Percentiles rank a stretch among this genome's conserved stretches.
These are phyloP conservation scores for Melanerpes aurifrons DNA, from an alignment of 2,113 vertebrate genomes.

Conservation along the genomic window DNA sequence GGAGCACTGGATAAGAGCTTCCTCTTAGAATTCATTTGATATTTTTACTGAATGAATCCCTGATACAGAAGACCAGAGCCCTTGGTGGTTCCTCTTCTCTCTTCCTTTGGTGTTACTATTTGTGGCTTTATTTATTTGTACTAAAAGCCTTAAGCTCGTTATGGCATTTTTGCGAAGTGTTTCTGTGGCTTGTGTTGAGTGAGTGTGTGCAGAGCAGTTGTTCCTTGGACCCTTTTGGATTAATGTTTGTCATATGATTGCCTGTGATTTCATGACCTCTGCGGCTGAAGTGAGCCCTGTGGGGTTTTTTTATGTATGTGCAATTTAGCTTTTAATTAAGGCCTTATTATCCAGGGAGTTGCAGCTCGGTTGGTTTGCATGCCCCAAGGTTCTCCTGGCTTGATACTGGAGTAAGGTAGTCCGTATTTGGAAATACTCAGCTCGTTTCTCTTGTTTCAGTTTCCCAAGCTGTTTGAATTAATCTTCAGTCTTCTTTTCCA, in stretches of 20 bases:
- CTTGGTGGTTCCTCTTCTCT: slow-evolving; percentile 18
- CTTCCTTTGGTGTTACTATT: slow-evolving; percentile 56
- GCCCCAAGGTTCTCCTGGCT: slow-evolving; percentile 44
- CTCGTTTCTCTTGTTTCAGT: slow-evolving; percentile 52
- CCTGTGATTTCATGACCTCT: slow-evolving; percentile 64
- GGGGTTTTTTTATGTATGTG: slow-evolving; percentile 48
- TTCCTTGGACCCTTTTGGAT: slow-evolving; percentile 45
- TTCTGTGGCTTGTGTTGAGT: slow-evolving; percentile 60
- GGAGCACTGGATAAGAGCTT: neutral
- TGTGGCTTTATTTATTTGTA: slow-evolving; percentile 65
- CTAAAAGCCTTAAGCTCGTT: slow-evolving; percentile 49
- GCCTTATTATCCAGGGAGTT: slow-evolving; percentile 52
- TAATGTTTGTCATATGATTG: slow-evolving; percentile 60
- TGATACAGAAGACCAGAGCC: neutral
- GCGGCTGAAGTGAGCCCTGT: slow-evolving; percentile 33
- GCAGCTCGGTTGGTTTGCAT: neutral
- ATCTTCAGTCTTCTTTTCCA: slow-evolving; percentile 67
- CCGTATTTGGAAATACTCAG: slow-evolving; percentile 60
- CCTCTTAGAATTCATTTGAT: slow-evolving; percentile 17
- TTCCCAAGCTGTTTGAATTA: slow-evolving; percentile 64
- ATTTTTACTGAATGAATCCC: slow-evolving; percentile 5
- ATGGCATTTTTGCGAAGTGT: slow-evolving; percentile 27
- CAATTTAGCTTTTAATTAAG: slow-evolving; percentile 68
- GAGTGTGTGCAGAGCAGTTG: slow-evolving; percentile 57
- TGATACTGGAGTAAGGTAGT: slow-evolving; percentile 46